Conservation (phyloP, 1,140 invertebrate species). For the Medauroidea extradentata region DNA sequence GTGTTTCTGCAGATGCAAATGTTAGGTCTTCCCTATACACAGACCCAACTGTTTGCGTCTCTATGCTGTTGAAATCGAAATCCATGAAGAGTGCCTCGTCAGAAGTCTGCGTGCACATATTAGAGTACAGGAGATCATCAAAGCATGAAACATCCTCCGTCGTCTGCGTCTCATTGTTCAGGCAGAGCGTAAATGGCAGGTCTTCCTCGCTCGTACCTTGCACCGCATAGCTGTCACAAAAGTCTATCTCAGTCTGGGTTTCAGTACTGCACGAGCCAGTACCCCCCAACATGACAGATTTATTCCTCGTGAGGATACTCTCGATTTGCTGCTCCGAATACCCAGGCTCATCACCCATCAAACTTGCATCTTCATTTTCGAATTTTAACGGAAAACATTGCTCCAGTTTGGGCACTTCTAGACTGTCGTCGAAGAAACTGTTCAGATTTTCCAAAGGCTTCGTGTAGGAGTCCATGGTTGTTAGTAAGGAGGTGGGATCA, state of each 20-base stretch:
- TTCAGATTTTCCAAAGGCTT: too few relatives aligned
- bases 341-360: constrained; percentile 38
- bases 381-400: too few relatives aligned
- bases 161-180: constrained; percentile 50
- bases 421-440: too few relatives aligned
- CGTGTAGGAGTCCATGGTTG: too few relatives aligned
- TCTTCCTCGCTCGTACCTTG: constrained; percentile 6
- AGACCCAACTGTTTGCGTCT: constrained; percentile 55
- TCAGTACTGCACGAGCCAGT: constrained; percentile 49
- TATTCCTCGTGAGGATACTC: neutral
- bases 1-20: constrained; percentile 43
- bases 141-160: constrained; percentile 37
- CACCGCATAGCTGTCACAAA: neutral
- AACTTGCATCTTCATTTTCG: constrained; percentile 14
- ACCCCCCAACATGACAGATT: constrained; percentile 36
- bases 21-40: constrained; percentile 34
- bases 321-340: constrained; percentile 7
- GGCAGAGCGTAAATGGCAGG: constrained; percentile 38
- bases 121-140: constrained; percentile 47
- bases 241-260: constrained; percentile 52
- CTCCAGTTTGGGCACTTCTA: too few relatives aligned
- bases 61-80: constrained; percentile 52
- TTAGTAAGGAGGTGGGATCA: neutral
- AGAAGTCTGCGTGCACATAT: constrained; percentile 58
- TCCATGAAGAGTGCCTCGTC: constrained; percentile 50